Base-by-base conservation (phyloP, 2,888 invertebrate species). In the Cryptocephalus moraei region DNA sequence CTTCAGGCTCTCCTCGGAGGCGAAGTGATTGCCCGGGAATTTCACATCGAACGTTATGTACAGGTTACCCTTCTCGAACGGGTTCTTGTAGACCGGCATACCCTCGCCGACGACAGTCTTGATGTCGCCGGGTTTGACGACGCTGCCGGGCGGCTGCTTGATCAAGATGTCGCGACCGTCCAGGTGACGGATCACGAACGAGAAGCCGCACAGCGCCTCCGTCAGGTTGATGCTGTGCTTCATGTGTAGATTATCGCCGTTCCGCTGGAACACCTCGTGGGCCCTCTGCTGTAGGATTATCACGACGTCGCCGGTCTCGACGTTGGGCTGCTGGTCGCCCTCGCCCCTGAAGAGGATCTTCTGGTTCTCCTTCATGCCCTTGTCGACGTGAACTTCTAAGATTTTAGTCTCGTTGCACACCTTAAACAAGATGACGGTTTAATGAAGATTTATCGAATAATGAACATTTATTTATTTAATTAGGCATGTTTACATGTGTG, bases 121-220 rank as follows among this genome's bases (percentile, higher is more conserved):
- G 2, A 87, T 71, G 63, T 80, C 79, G 67, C 33, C 33, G 45
- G 91, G 91, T 62, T 86, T 84, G 53, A 95, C 80, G 12, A 94
- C 83, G 57, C 86, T 80, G 11, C 93, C 94, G 6, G 88, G 79
- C 44, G 81, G 76, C 59, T 84, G 84, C 66, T 78, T 82, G 46
- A 96, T 76, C 45, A 91, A 74, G 50, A 95, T 73, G 62, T 86
- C 82, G 42, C 93, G 77, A 1, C 89, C 91, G 73, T 95, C 94
- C 57, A 96, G 76, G 70, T 95, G 94, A 63, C 84, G 83, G n/a
- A 95, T 73, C 43, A 84, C 77, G 70, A 90, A 83, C 49, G 80
- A 75, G 69, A 92, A 90, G 8, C 95, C 95, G 73, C 94, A 94
- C 9, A 95, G 73, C 10, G 95, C 91, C 68, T 95, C 92, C 2